A percentile compares a stretch with the other conserved stretches of the same genome.
phyloP scores from a whole-genome alignment of 2,888 invertebrate species.

The Meta bourneti region DNA sequence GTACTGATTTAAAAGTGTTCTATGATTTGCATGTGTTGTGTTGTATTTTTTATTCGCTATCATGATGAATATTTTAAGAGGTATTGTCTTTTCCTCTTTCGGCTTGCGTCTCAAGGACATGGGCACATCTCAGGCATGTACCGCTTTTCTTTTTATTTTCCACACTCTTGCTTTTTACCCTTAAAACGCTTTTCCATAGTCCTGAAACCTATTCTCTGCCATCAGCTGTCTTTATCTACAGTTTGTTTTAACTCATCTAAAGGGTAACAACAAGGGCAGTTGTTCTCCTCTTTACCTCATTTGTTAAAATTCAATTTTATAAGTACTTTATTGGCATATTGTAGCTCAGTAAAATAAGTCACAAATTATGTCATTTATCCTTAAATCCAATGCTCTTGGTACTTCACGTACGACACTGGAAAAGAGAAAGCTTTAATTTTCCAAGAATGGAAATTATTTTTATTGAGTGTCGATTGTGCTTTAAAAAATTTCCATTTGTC shows the following conservation, averaged over 20 bases:
- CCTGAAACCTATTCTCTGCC: neutral
- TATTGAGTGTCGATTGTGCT: too few species aligned
- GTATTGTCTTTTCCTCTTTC: constrained; percentile 44
- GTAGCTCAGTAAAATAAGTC: too few species aligned
- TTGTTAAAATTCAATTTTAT: too few species aligned
- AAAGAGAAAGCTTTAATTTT: too few species aligned
- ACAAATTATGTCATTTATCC: too few species aligned
- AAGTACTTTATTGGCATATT: too few species aligned
- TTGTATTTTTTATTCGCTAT: neutral
- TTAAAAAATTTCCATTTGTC: too few species aligned
- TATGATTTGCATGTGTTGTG: too few species aligned
- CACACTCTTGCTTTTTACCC: constrained; percentile 77
- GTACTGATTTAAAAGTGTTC: too few species aligned
- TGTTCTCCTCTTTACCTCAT: neutral
- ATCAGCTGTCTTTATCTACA: neutral
- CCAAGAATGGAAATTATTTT: too few species aligned
- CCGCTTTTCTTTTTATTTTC: constrained; percentile 77
- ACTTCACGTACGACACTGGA: too few species aligned
- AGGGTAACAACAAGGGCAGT: neutral
- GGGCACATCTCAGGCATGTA: constrained; percentile 73
- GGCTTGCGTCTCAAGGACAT: constrained; percentile 76
- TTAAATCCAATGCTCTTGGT: too few species aligned
- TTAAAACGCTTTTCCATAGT: neutral
- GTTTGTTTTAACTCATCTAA: neutral
- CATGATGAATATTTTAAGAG: constrained; percentile 46